Evolutionary conservation across 2,797 vertebrate species (phyloP), one percentile per base, ranked within the genome.

Genomic region (Sebastes matsubarae): DNA sequence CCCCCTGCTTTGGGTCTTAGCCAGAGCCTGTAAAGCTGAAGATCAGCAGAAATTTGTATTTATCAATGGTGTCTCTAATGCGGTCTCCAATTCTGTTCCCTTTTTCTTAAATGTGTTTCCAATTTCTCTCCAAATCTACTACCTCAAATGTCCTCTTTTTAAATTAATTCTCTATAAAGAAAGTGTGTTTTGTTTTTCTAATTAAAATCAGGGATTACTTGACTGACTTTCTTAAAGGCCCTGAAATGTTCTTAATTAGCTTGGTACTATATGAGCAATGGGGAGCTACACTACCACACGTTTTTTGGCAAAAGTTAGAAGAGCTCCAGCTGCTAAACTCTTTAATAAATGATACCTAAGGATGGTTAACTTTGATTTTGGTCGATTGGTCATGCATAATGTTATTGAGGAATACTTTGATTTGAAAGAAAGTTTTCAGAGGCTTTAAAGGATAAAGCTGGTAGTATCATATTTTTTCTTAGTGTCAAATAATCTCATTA

Each of bases 31-130:
- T 66, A 73, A 67, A 77, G 3, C 52, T 67, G 5, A 68, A 63
- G 58, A 84, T 83, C 73, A 81, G 73, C 68, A 78, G 42, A 34
- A 72, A 75, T 75, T 1, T 64, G 25, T 65, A 46, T 60, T 58
- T 10, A 77, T 82, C 30, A 65, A 27, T 61, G 5, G 13, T 2
- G 4, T 64, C 16, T 69, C 24, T n/a, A 65, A 61, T n/a, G 38
- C 8, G 34, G 7, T 27, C 32, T 50, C 27, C 66, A 65, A 36
- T 20, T 42, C 57, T 63, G 18, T 38, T 42, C 6, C n/a, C 24
- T 30, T 68, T 52, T 52, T 65, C 34, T 38, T 42, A 25, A 42
- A 42, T 42, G 9, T 36, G 13, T 24, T 59, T 75, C 22, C 55
- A 4, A 8, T 68, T 55, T 57, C 30, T 61, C 24, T 68, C 10